These are phyloP conservation scores for Drosophila diplacantha DNA, from an alignment of 2,888 invertebrate species.

Conservation along the genomic window DNA sequence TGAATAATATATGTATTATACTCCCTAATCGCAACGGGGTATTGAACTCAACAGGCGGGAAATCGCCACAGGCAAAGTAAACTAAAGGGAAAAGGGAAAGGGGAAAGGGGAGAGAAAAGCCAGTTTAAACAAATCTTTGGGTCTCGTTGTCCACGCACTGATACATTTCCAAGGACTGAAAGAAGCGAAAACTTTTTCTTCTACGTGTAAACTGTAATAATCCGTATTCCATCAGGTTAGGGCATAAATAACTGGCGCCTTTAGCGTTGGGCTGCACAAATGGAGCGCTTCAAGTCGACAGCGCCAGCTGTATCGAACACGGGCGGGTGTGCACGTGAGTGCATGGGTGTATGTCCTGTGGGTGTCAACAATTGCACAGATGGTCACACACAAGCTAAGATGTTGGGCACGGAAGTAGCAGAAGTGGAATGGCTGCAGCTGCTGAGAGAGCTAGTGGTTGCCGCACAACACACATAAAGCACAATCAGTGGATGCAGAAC, in stretches of 20 bases:
- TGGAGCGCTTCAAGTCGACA: constrained; percentile 55
- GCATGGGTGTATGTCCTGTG: constrained; percentile 44
- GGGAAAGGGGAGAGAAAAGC: background rate
- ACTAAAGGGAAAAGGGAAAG: background rate
- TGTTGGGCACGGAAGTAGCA: constrained; percentile 38
- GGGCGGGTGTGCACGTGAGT: constrained; percentile 20
- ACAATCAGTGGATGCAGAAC: constrained; percentile 38
- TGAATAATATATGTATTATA: constrained; percentile 40
- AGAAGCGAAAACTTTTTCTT: background rate
- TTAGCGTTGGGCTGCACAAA: constrained; percentile 53
- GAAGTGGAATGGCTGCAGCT: constrained; percentile 38
- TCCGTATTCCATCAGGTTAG: constrained; percentile 22
- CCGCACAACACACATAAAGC: constrained; percentile 15
- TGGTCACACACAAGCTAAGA: constrained; percentile 45
- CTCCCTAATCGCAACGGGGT: constrained; percentile 49
- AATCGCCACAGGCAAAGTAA: constrained; percentile 30
- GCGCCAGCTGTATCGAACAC: constrained; percentile 46
- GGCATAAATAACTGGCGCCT: constrained; percentile 49
- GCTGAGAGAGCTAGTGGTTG: constrained; percentile 13
- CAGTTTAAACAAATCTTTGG: background rate
- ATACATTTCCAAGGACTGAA: background rate
- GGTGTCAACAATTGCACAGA: constrained; percentile 70
- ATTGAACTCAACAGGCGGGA: constrained; percentile 51
- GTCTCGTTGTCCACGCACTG: background rate
- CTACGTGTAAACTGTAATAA: background rate